Conservation (phyloP, 1,140 invertebrate species). For the Potamilus streckersoni region DNA sequence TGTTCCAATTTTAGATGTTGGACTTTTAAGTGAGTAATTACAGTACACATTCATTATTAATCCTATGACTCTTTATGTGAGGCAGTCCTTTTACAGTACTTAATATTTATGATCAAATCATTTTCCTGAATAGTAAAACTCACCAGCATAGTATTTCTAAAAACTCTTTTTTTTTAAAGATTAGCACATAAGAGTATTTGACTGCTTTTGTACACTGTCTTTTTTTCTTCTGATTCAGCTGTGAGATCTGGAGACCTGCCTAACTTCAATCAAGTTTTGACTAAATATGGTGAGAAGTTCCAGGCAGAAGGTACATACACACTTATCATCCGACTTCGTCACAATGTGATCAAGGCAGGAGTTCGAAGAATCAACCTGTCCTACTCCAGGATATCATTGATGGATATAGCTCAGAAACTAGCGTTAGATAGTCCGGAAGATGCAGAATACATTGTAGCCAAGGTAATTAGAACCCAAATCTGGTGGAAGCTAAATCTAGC, state of each 20-base stretch:
- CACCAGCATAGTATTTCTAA: no score
- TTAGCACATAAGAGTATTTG: no score
- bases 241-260: constrained; percentile 95
- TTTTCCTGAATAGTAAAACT: no score
- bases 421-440: constrained; percentile 95
- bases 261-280: constrained; percentile 92
- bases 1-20: no score
- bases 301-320: constrained; percentile 92
- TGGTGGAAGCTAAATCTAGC: no score
- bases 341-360: constrained; percentile 99
- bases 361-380: constrained; percentile 96
- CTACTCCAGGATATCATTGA: constrained; percentile 95
- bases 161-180: no score
- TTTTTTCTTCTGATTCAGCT: constrained; percentile 71
- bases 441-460: constrained; percentile 99
- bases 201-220: not conserved
- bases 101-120: no score
- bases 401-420: constrained; percentile 94
- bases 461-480: constrained; percentile 68
- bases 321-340: constrained; percentile 87
- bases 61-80: no score
- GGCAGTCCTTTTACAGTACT: no score
- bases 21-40: no score
- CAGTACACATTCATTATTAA: no score
- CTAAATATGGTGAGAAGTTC: constrained; percentile 74